Evolutionary conservation across 2,888 invertebrate genomes (phyloP).

Genomic region (Heliothis peltigera): DNA sequence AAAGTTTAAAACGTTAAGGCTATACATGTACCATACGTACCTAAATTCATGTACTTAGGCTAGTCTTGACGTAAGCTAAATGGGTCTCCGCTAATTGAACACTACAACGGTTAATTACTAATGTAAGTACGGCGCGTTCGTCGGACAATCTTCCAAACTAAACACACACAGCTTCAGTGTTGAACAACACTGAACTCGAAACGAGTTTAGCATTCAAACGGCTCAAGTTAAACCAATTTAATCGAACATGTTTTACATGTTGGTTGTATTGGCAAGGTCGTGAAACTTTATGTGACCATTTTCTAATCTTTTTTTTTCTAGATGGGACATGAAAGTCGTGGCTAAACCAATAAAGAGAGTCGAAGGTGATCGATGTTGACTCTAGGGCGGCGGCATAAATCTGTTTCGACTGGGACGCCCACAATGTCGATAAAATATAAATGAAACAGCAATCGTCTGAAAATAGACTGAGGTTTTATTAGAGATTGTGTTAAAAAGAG

Average conservation of each 20-base stretch:
- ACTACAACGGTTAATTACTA: slow-evolving; percentile 71
- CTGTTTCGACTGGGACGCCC: slow-evolving; percentile 15
- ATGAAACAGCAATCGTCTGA: slow-evolving; percentile 17
- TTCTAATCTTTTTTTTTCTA: slow-evolving; percentile 37
- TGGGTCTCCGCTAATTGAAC: slow-evolving; percentile 70
- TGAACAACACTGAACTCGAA: slow-evolving; percentile 74
- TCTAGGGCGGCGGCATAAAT: slow-evolving; percentile 22
- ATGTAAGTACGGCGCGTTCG: slow-evolving; percentile 63
- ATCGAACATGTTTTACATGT: slow-evolving; percentile 69
- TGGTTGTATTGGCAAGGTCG: slow-evolving; percentile 63
- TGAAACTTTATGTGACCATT: slow-evolving; percentile 49
- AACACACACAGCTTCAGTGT: slow-evolving; percentile 74
- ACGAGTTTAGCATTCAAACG: slow-evolving; percentile 74
- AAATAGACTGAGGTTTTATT: slow-evolving; percentile 6
- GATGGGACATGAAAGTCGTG: slow-evolving; percentile 25
- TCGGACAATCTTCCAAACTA: slow-evolving; percentile 72
- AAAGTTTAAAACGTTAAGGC: background rate
- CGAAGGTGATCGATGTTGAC: slow-evolving; percentile 33
- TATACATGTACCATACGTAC: background rate
- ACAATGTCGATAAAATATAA: slow-evolving; percentile 16
- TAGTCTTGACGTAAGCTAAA: slow-evolving; percentile 55
- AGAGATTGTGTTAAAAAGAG: slow-evolving; percentile 13
- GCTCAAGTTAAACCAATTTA: slow-evolving; percentile 73
- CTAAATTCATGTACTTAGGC: slow-evolving; percentile 2
- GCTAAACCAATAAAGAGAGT: slow-evolving; percentile 28